Percentiles rank a stretch among this genome's conserved stretches.
Conservation (phyloP, 2,113 vertebrate species). For the Cairina moschata region DNA sequence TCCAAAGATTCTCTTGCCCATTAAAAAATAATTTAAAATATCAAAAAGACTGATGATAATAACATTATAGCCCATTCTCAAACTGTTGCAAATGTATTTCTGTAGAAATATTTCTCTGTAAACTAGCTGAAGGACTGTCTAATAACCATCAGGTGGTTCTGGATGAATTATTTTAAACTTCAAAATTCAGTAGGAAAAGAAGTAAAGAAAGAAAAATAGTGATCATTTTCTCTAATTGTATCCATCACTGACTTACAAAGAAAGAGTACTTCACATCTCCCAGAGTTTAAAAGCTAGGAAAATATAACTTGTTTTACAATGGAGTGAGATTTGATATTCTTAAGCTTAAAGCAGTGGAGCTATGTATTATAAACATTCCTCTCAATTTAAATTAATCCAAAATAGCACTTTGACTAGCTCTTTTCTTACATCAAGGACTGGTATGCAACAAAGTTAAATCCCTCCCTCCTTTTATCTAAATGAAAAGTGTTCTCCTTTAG, state of each 20-base stretch:
- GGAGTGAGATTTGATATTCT: neutral
- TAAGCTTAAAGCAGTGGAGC: neutral
- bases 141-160: neutral
- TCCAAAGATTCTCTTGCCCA: neutral
- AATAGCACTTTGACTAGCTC: rapidly evolving
- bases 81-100: neutral
- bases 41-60: neutral
- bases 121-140: neutral
- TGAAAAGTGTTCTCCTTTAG: neutral
- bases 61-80: neutral
- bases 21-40: neutral
- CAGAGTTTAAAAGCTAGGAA: neutral
- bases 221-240: neutral
- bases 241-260: neutral
- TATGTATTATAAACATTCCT: neutral
- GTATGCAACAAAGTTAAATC: neutral
- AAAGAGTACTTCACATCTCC: neutral
- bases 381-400: neutral
- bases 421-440: neutral
- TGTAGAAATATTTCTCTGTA: neutral
- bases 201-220: neutral
- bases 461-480: neutral
- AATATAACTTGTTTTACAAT: neutral
- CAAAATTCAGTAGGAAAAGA: neutral
- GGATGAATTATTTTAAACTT: neutral